A percentile compares a stretch with the other conserved stretches of the same genome.
Conservation (phyloP, 2,888 invertebrate genomes). For the Tetragnatha montana region DNA sequence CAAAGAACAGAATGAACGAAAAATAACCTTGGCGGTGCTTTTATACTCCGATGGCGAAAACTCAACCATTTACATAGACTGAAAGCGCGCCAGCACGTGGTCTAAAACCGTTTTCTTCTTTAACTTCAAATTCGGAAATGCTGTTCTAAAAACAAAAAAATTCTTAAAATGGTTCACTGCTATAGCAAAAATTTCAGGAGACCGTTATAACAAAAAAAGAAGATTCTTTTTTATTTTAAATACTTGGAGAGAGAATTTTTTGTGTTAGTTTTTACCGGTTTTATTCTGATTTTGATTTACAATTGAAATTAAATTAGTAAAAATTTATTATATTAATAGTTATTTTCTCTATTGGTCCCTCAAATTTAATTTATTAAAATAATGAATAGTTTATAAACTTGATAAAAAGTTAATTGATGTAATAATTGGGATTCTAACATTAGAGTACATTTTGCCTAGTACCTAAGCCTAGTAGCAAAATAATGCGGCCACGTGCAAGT, state of each 20-base stretch:
- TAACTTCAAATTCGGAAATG: not conserved
- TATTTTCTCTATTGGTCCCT: too few species aligned
- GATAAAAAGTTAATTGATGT: too few species aligned
- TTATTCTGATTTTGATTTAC: not conserved
- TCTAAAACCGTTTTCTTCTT: slow-evolving; percentile 23
- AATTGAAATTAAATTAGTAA: too few species aligned
- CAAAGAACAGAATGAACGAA: slow-evolving; percentile 32
- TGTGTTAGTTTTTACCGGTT: not conserved
- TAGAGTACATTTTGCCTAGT: too few species aligned
- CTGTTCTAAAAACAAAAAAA: slow-evolving; percentile 8
- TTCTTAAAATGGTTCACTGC: not conserved
- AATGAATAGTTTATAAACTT: too few species aligned
- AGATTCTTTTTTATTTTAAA: not conserved
- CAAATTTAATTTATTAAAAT: too few species aligned
- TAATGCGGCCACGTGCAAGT: too few species aligned
- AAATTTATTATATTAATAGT: too few species aligned
- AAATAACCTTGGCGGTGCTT: slow-evolving; percentile 54
- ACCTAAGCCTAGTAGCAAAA: too few species aligned
- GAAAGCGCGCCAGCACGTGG: slow-evolving; percentile 44
- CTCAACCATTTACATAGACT: slow-evolving; percentile 50
- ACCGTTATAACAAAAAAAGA: not conserved
- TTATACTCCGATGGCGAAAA: slow-evolving; percentile 53
- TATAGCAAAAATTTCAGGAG: not conserved
- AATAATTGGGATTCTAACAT: too few species aligned
- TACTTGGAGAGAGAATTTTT: not conserved